Evolutionary conservation across 2,113 vertebrate species (phyloP), one percentile per base, ranked within the genome.

Genomic region (Solea senegalensis): DNA sequence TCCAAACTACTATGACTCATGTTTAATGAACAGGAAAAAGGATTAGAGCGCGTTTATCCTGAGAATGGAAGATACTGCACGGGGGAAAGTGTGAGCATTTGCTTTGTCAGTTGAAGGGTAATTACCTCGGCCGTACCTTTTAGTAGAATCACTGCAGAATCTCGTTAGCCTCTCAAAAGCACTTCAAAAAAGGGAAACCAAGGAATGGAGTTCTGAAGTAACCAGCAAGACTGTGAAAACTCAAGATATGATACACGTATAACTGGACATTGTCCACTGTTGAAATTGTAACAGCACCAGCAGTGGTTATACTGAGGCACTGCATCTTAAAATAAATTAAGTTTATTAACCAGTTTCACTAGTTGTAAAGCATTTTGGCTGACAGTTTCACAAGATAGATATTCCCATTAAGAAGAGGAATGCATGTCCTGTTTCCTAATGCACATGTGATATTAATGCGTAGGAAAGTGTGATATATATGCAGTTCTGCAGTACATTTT

Each of bases 11-110:
- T 16, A 21, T 1, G 44, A 27, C 57, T 78, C 10, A 0, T 26
- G 54, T 69, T 83, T 81, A 79, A 79, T 63, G 68, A 76, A 60
- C 55, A 65, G 64, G 65, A 71, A 64, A 69, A 72, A 43, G 80
- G 84, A 86, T 87, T 84, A 80, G 53, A 55, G 65, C n/a, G n/a
- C 9, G 14, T 65, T 62, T 8, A 52, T 79, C 63, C 51, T 1
- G 8, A 55, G 53, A 14, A 41, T 41, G 52, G 63, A 26, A 60
- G 60, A 61, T 56, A 28, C 16, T 16, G 39, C n/a, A 1, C 55
- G n/a, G 44, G 28, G 46, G 12, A 45, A 10, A 26, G 15, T 58
- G 40, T 5, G 41, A 70, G 68, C 34, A 3, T 66, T 80, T 60
- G 43, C 66, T 57, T 3, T 2, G 52, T 67, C 72, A 54, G 49